Base-by-base conservation (phyloP, 35 echinoderm and acorn worm species). In the Ophioderma brevispina region DNA sequence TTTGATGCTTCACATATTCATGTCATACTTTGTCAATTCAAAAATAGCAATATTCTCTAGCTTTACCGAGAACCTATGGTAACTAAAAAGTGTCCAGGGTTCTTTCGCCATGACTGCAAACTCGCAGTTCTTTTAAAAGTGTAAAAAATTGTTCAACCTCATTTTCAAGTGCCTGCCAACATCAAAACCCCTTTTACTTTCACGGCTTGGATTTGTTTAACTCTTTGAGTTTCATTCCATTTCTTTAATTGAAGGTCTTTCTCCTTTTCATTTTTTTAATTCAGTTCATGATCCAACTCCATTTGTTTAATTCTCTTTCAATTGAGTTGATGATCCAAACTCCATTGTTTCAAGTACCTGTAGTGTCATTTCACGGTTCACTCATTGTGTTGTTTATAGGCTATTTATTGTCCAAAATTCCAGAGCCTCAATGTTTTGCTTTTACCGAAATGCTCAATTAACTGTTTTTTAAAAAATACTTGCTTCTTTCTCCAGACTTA, bases 101-200 rank as follows among this genome's bases (percentile, higher is more conserved):
- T 18, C 42, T 82, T 82, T 40, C 37, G 80, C 80, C 80, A 82
- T 21, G 13, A 21, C 19, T 41, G 34, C 0, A 43, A 32, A 21
- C n/a, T 21, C 14, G 37, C 80, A 40, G 42, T 82, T 40, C 42
- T 39, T 40, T 82, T 38, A 82, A 82, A 25, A 41, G 80, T n/a
- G 39, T 36, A 28, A 82, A 82, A 40, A 41, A 82, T 40, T 82
- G 37, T 28, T 82, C 80, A 32, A 82, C 80, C 42, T 38, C 17
- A 21, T 39, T 40, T 82, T 38, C 42, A 23, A 25, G n/a, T 82
- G 34, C 31, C 32, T 82, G 17, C n/a, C 17, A 23, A 82, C 80
- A 40, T 82, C 80, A 82, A 82, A 28, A 33, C 36, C 5, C 18
- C 37, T 82, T 32, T 82, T 36, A 21, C 23, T 82, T 82, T 18